phyloP scores from a whole-genome alignment of 2,797 vertebrate species.

The Esox masquinongy region DNA sequence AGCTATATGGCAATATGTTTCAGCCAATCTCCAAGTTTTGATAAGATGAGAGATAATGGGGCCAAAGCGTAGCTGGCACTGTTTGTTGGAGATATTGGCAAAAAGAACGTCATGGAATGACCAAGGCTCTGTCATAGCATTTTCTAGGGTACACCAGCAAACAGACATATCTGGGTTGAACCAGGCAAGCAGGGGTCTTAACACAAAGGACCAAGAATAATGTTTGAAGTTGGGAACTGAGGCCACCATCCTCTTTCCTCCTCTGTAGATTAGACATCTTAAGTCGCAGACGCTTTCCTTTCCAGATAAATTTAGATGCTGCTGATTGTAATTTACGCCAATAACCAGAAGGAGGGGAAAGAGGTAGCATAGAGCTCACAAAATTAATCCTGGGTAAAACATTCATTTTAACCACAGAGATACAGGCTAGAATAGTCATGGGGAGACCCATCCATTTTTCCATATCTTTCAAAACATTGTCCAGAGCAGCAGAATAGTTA shows the following conservation, averaged over 20 bases:
- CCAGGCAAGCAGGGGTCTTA: not conserved
- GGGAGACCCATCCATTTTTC: not conserved
- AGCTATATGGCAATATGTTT: too few relatives aligned
- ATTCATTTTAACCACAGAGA: conserved; percentile 19
- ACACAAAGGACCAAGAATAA: not conserved
- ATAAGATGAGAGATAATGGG: too few relatives aligned
- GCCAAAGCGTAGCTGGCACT: too few relatives aligned
- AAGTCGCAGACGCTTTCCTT: not conserved
- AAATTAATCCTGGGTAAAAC: conserved; percentile 9
- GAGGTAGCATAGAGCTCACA: conserved; percentile 6
- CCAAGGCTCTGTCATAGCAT: not conserved
- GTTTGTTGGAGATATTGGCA: too few relatives aligned
- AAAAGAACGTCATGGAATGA: too few relatives aligned
- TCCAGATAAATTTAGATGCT: conserved; percentile 16
- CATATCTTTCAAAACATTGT: not conserved
- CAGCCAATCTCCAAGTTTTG: too few relatives aligned
- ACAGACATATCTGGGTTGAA: not conserved
- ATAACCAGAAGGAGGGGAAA: not conserved
- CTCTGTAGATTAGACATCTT: conserved; percentile 8
- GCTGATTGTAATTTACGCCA: conserved; percentile 14
- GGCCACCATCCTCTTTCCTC: not conserved
- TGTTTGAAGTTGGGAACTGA: conserved; percentile 8
- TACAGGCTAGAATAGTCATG: not conserved
- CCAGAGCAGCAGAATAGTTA: not conserved
- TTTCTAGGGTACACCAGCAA: not conserved